Evolutionary conservation across 2,888 invertebrate genomes (phyloP), one percentile per base, ranked within the genome.

Genomic region (Siphonodentalium dalli): DNA sequence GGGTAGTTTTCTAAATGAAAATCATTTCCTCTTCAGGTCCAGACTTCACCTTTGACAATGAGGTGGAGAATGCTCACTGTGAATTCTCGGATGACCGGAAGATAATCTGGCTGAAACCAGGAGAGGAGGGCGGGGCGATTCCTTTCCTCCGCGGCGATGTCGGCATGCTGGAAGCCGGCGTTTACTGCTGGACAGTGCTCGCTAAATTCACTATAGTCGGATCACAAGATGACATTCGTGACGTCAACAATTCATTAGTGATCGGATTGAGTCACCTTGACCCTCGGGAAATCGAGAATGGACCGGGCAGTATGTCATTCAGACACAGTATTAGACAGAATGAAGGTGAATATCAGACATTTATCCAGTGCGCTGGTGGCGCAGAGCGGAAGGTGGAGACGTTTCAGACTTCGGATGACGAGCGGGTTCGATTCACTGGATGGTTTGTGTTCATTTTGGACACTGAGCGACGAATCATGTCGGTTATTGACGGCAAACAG

Each of bases 191-290:
- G 47, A 65, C 65, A 46, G 50, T 63, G 8, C 20, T 53, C 20
- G 45, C 65, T 1, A 39, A 46, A 4, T 65, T 58, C 31, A 49
- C 54, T 27, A 58, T 67, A 7, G 50, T 53, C 2, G 56, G 60
- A 21, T 54, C 63, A 1, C 34, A 65, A n/a, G 67, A 67, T 39
- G 65, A 62, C 38, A 60, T 61, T 3, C n/a, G n/a, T n/a, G n/a
- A n/a, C n/a, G n/a, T n/a, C n/a, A 67, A 67, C 33, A 62, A 65
- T 33, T 58, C 65, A 28, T 67, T 63, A 51, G 67, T 65, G 46
- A 51, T 67, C 9, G 67, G 63, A 9, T 38, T 65, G 11, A 56
- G 63, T 54, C 56, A 59, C 3, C 52, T 58, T 0, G 38, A 53
- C 18, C n/a, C n/a, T n/a, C n/a, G n/a, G n/a, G 67, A 65, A 20